Evolutionary conservation across 2,113 vertebrate species (phyloP).

Genomic region (Scomber colias): DNA sequence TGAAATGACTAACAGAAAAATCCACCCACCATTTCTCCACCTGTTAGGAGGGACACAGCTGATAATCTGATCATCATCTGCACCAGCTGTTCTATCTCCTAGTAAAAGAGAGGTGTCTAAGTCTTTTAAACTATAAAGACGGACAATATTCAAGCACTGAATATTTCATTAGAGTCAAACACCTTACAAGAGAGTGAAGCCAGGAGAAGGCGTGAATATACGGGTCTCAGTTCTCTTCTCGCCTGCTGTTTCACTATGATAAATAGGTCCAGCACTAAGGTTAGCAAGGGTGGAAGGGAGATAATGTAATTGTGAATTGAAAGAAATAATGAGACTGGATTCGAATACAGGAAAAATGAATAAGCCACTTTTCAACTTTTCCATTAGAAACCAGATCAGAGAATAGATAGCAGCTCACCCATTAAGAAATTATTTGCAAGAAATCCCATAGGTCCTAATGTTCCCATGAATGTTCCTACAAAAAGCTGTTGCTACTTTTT

Average conservation of each 20-base stretch:
- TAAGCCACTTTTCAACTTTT: not conserved
- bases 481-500: not conserved
- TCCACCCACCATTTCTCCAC: too few species aligned
- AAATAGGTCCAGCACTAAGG: not conserved
- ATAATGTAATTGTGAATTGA: not conserved
- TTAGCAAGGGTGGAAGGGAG: not conserved
- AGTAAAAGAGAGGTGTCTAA: too few species aligned
- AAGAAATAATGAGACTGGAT: constrained; percentile 8
- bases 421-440: not conserved
- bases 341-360: not conserved
- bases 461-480: not conserved
- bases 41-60: too few species aligned
- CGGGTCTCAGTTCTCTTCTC: not conserved
- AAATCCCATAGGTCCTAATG: not conserved
- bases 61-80: too few species aligned
- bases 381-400: constrained; percentile 10
- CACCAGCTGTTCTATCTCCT: too few species aligned
- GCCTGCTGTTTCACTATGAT: not conserved
- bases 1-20: too few species aligned
- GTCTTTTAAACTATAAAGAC: not conserved
- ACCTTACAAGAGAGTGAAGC: not conserved
- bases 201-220: not conserved
- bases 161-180: constrained; percentile 17
- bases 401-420: not conserved
- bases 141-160: not conserved